phyloP scores from a whole-genome alignment of 2,113 vertebrate genomes.

The Eidolon helvum region DNA sequence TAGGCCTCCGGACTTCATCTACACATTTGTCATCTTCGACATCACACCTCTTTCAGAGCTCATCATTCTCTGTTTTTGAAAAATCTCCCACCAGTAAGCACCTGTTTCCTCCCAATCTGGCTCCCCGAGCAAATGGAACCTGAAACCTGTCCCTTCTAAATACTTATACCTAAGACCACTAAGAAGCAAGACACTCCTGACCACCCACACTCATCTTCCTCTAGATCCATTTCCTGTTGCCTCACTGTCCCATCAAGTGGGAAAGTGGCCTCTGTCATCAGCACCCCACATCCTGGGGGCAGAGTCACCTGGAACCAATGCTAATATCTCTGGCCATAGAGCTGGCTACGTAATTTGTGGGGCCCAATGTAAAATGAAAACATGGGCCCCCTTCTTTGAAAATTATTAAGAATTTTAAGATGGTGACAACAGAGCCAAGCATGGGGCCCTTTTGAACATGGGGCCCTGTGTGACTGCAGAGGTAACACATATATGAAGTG shows the following conservation, averaged over 20 bases:
- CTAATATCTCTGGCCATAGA: neutral
- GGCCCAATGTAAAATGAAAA: neutral
- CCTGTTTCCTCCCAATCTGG: neutral
- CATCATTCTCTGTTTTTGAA: neutral
- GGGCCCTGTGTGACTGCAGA: neutral
- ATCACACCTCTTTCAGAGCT: neutral
- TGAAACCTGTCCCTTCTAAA: neutral
- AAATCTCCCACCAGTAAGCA: neutral
- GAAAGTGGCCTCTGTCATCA: no score
- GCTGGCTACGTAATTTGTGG: neutral
- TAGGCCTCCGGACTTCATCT: neutral
- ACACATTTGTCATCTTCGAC: neutral
- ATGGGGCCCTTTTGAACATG: fast-evolving
- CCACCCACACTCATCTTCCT: neutral
- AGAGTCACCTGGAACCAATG: neutral
- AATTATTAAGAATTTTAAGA: neutral
- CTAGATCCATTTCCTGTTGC: neutral
- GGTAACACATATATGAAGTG: neutral
- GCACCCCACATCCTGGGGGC: neutral
- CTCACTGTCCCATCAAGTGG: neutral
- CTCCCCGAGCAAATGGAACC: neutral
- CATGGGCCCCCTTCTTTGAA: neutral
- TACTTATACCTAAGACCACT: neutral
- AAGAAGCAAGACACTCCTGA: neutral
- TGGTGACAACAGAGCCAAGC: neutral